These are phyloP conservation scores for Catalaphyllia jardinei DNA, from an alignment of 64 coral and sea anemone species.

Conservation along the genomic window DNA sequence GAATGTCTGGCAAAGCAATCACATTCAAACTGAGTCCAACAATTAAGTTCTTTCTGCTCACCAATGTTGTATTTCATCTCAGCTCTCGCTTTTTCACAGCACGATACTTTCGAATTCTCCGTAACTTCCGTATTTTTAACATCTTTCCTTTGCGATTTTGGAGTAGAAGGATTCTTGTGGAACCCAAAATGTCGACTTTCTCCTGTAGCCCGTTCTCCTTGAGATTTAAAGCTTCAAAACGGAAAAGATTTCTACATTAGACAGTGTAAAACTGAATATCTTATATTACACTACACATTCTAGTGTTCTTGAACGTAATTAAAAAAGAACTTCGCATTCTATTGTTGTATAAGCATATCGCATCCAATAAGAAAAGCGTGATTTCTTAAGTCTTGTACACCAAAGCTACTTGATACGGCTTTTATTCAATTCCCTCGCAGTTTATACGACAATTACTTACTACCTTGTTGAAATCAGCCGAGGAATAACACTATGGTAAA, in stretches of 20 bases:
- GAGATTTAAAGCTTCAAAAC: slow-evolving; percentile 12
- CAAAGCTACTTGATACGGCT: neutral
- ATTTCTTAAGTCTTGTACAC: neutral
- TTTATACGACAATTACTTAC: slow-evolving; percentile 7
- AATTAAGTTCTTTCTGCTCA: slow-evolving; percentile 3
- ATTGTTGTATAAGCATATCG: neutral
- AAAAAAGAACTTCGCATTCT: neutral
- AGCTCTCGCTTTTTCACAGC: slow-evolving; percentile 40
- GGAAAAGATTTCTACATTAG: neutral
- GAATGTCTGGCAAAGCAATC: no score
- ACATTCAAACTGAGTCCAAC: no score
- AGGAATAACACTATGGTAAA: neutral
- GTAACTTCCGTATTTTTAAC: slow-evolving; percentile 14
- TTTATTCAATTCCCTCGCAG: neutral
- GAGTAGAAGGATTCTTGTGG: slow-evolving; percentile 14
- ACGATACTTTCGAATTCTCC: neutral
- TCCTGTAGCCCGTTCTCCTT: neutral
- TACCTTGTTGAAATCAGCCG: neutral
- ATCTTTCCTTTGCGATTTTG: slow-evolving; percentile 36
- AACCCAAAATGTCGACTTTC: slow-evolving; percentile 50
- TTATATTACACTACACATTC: neutral
- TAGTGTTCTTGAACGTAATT: neutral
- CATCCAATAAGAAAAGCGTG: neutral
- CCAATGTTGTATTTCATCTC: slow-evolving; percentile 6
- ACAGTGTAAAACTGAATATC: neutral